These are phyloP conservation scores for Dinomys branickii DNA, from an alignment of 2,113 vertebrate genomes.

Conservation along the genomic window DNA sequence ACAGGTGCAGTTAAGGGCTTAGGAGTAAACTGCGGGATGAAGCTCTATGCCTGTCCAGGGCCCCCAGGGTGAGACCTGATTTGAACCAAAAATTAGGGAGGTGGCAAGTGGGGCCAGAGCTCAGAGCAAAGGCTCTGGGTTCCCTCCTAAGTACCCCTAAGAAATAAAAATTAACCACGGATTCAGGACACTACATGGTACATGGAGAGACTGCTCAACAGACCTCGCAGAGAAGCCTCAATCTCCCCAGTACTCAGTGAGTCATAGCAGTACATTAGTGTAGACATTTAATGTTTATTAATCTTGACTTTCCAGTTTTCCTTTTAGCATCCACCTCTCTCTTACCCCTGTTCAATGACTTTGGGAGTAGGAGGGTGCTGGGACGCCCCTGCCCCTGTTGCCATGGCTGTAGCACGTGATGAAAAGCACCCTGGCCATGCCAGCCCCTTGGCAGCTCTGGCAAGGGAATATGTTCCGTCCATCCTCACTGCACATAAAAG, in stretches of 20 bases:
- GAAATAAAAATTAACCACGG: neutral
- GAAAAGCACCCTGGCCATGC: neutral
- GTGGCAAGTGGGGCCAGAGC: neutral
- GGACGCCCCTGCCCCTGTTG: neutral
- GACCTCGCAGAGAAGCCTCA: no score
- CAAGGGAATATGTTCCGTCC: neutral
- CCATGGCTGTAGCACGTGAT: fast-evolving
- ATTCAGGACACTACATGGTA: neutral
- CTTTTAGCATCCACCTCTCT: neutral
- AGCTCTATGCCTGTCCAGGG: neutral
- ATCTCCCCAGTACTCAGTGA: neutral
- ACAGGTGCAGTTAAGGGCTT: neutral
- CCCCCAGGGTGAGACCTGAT: neutral
- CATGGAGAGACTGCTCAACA: no score
- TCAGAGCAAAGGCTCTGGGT: neutral
- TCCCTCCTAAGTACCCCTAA: neutral
- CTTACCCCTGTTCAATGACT: neutral
- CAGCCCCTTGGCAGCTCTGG: neutral
- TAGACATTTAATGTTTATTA: neutral
- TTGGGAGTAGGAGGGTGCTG: neutral
- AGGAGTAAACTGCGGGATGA: fast-evolving
- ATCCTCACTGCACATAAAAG: fast-evolving
- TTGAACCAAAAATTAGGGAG: neutral
- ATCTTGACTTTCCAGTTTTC: neutral
- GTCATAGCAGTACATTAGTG: no score